Percentiles rank a stretch among this genome's conserved stretches.
Conservation (phyloP, 2,888 invertebrate species). For the Nowickia ferox region DNA sequence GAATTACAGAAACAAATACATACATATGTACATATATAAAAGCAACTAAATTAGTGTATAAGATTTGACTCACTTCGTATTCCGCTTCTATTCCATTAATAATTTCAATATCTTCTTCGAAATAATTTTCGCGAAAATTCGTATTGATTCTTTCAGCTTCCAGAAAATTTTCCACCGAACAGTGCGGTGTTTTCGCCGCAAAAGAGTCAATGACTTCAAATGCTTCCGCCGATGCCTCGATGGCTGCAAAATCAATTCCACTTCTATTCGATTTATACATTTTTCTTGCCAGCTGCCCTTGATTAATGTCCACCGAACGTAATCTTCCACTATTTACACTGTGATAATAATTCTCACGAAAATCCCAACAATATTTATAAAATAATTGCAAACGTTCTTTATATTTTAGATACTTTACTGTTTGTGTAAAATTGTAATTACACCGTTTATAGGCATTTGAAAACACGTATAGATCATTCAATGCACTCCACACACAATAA, state of each 20-base stretch:
- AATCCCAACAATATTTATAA: conserved; percentile 77
- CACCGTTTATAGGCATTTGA: conserved; percentile 79
- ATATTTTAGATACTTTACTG: conserved; percentile 76
- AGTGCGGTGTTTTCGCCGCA: conserved; percentile 60
- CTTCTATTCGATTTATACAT: conserved; percentile 71
- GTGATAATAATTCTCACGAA: conserved; percentile 49
- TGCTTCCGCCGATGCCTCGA: conserved; percentile 77
- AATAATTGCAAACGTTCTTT: conserved; percentile 78
- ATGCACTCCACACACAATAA: conserved; percentile 76
- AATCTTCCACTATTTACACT: conserved; percentile 38
- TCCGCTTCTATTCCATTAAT: conserved; percentile 77
- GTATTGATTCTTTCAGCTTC: conserved; percentile 51
- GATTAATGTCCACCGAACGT: conserved; percentile 30
- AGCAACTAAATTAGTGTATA: background rate
- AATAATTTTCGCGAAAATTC: conserved; percentile 66
- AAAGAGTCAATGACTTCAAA: conserved; percentile 74
- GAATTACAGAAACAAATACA: background rate
- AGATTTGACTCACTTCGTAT: conserved; percentile 76
- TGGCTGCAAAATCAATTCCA: conserved; percentile 80
- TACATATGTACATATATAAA: background rate
- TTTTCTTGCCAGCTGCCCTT: conserved; percentile 34
- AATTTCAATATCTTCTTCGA: conserved; percentile 78
- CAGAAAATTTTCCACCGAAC: conserved; percentile 61
- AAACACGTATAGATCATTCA: conserved; percentile 79
- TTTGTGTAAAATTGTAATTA: conserved; percentile 77